Percentiles rank a stretch among this genome's conserved stretches.
phyloP scores from a whole-genome alignment of 2,113 vertebrate species.

The Boulengeromyrus knoepffleri region DNA sequence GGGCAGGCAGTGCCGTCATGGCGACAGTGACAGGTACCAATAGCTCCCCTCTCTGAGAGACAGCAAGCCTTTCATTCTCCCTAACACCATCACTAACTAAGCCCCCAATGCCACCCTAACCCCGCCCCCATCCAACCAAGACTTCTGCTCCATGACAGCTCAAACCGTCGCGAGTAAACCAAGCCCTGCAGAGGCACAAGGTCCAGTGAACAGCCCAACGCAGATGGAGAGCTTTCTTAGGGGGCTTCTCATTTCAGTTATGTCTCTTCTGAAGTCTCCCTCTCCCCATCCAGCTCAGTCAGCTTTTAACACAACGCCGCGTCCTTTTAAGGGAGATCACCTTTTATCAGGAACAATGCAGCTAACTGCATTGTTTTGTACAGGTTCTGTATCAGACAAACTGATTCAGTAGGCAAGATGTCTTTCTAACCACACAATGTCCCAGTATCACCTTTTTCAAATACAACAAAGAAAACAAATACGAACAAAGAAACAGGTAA shows the following conservation, averaged over 20 bases:
- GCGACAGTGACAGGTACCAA: not conserved
- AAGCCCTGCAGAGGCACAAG: too few species aligned
- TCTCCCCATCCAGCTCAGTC: not conserved
- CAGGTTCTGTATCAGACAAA: not conserved
- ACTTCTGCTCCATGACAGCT: not conserved
- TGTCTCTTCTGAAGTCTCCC: not conserved
- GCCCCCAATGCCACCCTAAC: not conserved
- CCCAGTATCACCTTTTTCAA: not conserved
- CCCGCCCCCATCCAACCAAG: not conserved
- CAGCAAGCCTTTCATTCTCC: not conserved
- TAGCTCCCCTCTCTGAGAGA: not conserved
- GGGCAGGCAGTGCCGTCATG: too few species aligned
- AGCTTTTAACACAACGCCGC: not conserved
- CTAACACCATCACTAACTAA: not conserved
- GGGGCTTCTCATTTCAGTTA: not conserved
- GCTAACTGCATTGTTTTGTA: not conserved
- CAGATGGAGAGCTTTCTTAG: not conserved
- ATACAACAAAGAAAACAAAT: not conserved
- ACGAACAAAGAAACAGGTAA: not conserved
- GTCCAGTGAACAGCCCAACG: not conserved
- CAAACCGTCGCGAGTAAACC: not conserved
- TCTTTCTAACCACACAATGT: not conserved
- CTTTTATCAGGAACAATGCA: not conserved
- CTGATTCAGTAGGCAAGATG: not conserved
- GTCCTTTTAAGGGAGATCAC: not conserved